Evolutionary conservation across 2,888 invertebrate species (phyloP).

Genomic region (Ditula angustiorana): DNA sequence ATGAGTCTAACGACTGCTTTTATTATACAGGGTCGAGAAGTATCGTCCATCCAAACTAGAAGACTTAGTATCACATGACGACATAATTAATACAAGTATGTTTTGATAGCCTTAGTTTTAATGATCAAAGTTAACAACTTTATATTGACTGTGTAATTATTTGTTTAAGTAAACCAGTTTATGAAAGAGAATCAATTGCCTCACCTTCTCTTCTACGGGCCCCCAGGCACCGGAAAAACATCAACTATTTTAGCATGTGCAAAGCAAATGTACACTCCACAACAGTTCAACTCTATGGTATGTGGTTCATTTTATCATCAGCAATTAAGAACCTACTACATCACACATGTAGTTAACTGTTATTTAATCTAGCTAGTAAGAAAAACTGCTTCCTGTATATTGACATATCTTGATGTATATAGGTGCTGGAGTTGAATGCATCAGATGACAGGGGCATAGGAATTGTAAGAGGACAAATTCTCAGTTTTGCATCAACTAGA

Average conservation of each 20-base stretch:
- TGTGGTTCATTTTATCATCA: too few relatives aligned
- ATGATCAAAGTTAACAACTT: neutral
- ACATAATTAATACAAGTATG: conserved; percentile 98
- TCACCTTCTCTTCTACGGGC: conserved; percentile 98
- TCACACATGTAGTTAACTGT: too few relatives aligned
- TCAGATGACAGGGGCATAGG: conserved; percentile 99
- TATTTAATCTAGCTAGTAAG: too few relatives aligned
- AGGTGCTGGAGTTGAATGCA: conserved; percentile 97
- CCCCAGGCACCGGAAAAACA: conserved; percentile 99
- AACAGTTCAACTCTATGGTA: conserved; percentile 97
- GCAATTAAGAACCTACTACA: too few relatives aligned
- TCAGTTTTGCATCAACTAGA: conserved; percentile 98
- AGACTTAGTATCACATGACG: conserved; percentile 98
- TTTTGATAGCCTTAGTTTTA: conserved; percentile 40
- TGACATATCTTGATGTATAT: neutral
- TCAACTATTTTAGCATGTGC: conserved; percentile 99
- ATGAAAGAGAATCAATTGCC: conserved; percentile 97
- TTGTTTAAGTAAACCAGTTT: conserved; percentile 91
- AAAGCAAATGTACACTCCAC: conserved; percentile 94
- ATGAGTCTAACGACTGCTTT: conserved; percentile 16
- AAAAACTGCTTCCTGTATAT: too few relatives aligned
- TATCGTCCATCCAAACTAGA: conserved; percentile 96
- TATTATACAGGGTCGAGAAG: conserved; percentile 95
- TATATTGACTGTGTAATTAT: conserved; percentile 7
- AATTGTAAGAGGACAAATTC: conserved; percentile 96